Evolutionary conservation across 1,140 invertebrate species (phyloP).

Genomic region (Trichonephila clavata): DNA sequence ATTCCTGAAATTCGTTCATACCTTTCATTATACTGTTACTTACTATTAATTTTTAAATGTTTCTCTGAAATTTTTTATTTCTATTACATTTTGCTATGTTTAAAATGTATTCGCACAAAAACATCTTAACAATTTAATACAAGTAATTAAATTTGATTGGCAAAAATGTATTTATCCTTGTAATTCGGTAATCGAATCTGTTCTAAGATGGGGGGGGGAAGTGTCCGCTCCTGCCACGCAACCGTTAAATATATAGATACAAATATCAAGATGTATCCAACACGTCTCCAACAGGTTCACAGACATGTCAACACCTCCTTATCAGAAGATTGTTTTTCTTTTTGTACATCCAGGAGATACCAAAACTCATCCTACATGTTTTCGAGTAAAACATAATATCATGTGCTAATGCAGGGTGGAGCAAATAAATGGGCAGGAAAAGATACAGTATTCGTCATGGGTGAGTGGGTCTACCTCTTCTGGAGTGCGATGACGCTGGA

Average conservation of each 20-base stretch:
- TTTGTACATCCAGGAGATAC: not conserved
- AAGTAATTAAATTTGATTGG: no score
- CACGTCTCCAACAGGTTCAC: not conserved
- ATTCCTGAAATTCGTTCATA: no score
- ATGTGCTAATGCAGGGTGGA: not conserved
- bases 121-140: no score
- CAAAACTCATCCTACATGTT: not conserved
- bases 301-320: not conserved
- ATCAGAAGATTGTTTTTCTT: not conserved
- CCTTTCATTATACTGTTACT: no score
- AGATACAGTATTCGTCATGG: not conserved
- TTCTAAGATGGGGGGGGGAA: no score
- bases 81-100: no score
- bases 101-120: no score
- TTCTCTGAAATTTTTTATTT: no score
- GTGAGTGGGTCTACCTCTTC: not conserved
- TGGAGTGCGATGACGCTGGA: constrained; percentile 20
- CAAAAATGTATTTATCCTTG: no score
- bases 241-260: not conserved
- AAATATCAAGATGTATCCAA: not conserved
- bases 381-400: not conserved
- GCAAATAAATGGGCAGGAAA: not conserved
- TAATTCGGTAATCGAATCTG: no score
- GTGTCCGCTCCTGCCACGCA: no score
- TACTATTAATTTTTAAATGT: no score